These are phyloP conservation scores for Craterocephalus amniculus DNA, from an alignment of 2,797 vertebrate species.

Conservation along the genomic window DNA sequence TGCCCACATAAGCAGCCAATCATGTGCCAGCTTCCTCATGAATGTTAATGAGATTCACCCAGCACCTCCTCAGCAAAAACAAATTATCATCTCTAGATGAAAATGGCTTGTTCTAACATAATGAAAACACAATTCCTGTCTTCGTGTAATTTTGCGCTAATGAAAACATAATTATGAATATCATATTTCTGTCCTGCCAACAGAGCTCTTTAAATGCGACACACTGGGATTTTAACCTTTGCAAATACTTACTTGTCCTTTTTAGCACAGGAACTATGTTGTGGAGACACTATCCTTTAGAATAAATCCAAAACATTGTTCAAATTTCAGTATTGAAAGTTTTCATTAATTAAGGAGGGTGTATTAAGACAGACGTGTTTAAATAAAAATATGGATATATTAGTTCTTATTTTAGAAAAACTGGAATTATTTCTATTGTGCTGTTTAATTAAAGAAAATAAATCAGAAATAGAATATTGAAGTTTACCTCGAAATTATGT, in stretches of 20 bases:
- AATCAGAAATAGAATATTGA: conserved; percentile 25
- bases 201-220: conserved; percentile 1
- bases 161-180: not conserved
- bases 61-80: not conserved
- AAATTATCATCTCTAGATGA: not conserved
- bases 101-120: conserved; percentile 1
- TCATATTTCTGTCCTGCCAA: not conserved
- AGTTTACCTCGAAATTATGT: conserved; percentile 12
- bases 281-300: not conserved
- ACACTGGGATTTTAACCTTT: not conserved
- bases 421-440: conserved; percentile 9
- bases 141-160: not conserved
- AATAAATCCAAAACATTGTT: conserved; percentile 21
- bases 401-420: conserved; percentile 7
- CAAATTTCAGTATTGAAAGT: not conserved
- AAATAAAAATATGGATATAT: conserved; percentile 8
- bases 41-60: conserved; percentile 11
- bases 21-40: not conserved
- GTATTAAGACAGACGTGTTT: not conserved
- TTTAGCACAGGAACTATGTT: not conserved
- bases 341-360: conserved; percentile 8
- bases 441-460: conserved; percentile 4
- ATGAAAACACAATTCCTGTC: conserved; percentile 4
- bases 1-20: not conserved
- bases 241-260: not conserved